Evolutionary conservation across 2,797 vertebrate genomes (phyloP).

Genomic region (Brachyrhaphis roseni): DNA sequence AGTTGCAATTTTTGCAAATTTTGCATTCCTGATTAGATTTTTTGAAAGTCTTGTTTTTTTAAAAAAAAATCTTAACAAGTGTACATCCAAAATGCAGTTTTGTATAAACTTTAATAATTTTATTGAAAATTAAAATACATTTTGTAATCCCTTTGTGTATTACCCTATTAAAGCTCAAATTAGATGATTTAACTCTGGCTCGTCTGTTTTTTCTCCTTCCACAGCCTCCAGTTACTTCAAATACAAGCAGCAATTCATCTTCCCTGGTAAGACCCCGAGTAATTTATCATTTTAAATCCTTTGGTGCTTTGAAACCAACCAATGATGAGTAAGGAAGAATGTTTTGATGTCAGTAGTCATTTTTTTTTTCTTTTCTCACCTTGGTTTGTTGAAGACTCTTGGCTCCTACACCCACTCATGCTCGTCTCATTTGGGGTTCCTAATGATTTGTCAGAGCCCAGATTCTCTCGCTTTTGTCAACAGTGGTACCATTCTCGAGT

Average conservation of each 20-base stretch:
- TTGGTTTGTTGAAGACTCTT: slow-evolving; percentile 45
- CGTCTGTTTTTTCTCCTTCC: slow-evolving; percentile 53
- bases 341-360: slow-evolving; percentile 70
- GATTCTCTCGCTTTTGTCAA: slow-evolving; percentile 39
- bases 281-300: slow-evolving; percentile 61
- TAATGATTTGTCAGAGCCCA: slow-evolving; percentile 61
- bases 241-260: slow-evolving; percentile 99
- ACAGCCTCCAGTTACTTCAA: slow-evolving; percentile 98
- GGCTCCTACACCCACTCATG: slow-evolving; percentile 48
- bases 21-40: background rate
- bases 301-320: slow-evolving; percentile 51
- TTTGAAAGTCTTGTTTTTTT: background rate
- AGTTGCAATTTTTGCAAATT: background rate
- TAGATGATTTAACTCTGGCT: slow-evolving; percentile 20
- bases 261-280: slow-evolving; percentile 87
- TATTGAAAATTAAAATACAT: background rate
- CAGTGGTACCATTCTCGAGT: slow-evolving; percentile 29
- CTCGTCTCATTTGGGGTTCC: slow-evolving; percentile 50
- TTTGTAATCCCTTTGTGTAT: background rate
- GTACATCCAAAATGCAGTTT: background rate
- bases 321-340: slow-evolving; percentile 33
- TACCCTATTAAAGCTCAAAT: slow-evolving; percentile 2
- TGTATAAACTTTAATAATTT: background rate
- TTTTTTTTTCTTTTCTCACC: slow-evolving; percentile 49
- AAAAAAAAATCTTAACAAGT: background rate